A percentile compares a stretch with the other conserved stretches of the same genome.
These are phyloP conservation scores for Oryzias celebensis DNA, from an alignment of 2,113 vertebrate species.

Conservation along the genomic window DNA sequence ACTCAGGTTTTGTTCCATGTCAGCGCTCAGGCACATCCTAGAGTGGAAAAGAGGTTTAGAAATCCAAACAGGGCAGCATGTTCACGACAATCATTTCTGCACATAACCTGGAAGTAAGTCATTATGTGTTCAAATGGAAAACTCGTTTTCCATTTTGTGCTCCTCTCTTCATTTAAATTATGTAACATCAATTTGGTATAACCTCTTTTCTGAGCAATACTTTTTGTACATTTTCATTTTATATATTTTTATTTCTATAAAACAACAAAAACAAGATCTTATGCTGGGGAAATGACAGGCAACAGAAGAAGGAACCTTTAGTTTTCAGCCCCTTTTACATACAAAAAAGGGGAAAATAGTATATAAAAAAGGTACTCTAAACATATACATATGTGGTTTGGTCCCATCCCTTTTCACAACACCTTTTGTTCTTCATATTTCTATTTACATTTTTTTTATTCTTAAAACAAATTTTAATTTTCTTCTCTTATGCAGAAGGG, in stretches of 20 bases:
- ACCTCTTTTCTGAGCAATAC: neutral
- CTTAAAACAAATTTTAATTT: too few species aligned
- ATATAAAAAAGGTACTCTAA: too few species aligned
- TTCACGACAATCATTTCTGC: constrained; percentile 59
- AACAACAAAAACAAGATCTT: neutral
- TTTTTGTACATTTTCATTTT: neutral
- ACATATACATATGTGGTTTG: too few species aligned
- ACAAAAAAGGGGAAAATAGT: too few species aligned
- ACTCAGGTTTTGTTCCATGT: constrained; percentile 82
- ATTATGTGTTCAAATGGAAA: constrained; percentile 41
- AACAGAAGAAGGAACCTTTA: too few species aligned
- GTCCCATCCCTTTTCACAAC: too few species aligned
- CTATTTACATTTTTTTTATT: too few species aligned
- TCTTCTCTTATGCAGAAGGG: too few species aligned
- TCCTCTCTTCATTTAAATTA: neutral
- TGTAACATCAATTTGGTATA: neutral
- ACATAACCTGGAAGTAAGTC: constrained; percentile 52
- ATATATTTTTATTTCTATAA: neutral
- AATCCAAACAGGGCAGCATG: constrained; percentile 18
- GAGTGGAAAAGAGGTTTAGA: constrained; percentile 50
- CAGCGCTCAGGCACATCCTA: constrained; percentile 83
- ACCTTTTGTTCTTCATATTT: too few species aligned
- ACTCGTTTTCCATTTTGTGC: constrained; percentile 5
- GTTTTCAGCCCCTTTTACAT: too few species aligned
- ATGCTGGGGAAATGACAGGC: neutral